Evolutionary conservation across 2,113 vertebrate species (phyloP).

Genomic region (Columbina picui): DNA sequence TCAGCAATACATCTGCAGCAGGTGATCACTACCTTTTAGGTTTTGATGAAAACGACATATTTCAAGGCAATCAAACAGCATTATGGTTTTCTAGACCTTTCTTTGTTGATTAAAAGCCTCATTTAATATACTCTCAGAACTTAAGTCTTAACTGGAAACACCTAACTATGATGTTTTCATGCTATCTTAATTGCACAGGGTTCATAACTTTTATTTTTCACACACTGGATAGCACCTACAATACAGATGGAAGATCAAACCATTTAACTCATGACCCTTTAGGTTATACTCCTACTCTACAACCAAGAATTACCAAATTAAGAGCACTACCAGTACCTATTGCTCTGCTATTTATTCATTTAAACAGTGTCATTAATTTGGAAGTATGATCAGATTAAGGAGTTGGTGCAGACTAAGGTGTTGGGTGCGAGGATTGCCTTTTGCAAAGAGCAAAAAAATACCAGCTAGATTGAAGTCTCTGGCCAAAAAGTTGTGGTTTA

Average conservation of each 20-base stretch:
- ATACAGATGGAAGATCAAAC: neutral
- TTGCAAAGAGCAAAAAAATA: neutral
- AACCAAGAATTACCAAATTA: neutral
- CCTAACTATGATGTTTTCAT: neutral
- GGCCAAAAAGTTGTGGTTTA: neutral
- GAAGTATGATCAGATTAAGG: neutral
- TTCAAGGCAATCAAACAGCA: neutral
- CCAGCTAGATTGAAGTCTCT: neutral
- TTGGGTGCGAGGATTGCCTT: neutral
- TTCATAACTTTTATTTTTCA: neutral
- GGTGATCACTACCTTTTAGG: neutral
- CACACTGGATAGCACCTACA: neutral
- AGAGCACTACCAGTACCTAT: no score
- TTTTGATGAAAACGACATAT: rapidly evolving
- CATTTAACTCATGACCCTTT: neutral
- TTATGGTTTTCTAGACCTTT: neutral
- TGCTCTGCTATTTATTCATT: neutral
- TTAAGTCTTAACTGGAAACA: neutral
- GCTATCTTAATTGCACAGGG: neutral
- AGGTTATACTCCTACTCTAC: neutral
- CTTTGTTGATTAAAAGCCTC: neutral
- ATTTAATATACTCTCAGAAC: neutral
- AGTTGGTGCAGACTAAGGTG: neutral
- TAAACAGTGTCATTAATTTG: neutral
- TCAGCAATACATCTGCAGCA: neutral